Evolutionary conservation across 2,888 invertebrate species (phyloP), one percentile per base, ranked within the genome.

Genomic region (Zelleria hepariella): DNA sequence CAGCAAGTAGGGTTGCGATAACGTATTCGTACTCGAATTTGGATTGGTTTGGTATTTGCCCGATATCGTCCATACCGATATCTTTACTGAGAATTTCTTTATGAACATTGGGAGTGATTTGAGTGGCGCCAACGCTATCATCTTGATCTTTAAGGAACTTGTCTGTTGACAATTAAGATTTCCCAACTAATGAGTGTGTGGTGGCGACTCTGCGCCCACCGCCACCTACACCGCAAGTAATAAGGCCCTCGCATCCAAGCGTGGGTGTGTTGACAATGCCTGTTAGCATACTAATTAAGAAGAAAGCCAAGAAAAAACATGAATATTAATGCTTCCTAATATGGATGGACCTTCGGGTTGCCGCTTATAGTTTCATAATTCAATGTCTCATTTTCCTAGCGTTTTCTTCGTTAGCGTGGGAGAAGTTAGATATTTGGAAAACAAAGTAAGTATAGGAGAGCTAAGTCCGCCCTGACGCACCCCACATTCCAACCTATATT

Each of bases 281-380:
- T 81, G 78, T 84, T 84, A 82, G 83, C 84, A 85, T 86, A 83
- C 84, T 86, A 85, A 86, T 86, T 86, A 83, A 79, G 80, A 86
- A 82, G 85, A 86, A 85, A 86, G 84, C 74, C 73, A 73, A 72
- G 72, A 77, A 80, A 71, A 80, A 78, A 81, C 77, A 80, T 82
- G 78, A 80, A 82, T 82, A 77, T 79, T 78, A 77, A 59, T 59
- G 60, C 58, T 60, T 61, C 63, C 58, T 56, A 61, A 61, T 62
- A 61, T 61, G 60, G 62, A 60, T 60, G 32, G 56, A 23, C 47
- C 42, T 53, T 58, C 59, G n/a, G 4, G 21, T 10, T 20, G 6
- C 8, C 3, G 21, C 21, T 51, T 3, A 51, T 20, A 21, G 10
- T 51, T 23, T 51, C 32, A 51, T 51, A 20, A 49, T 49, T 21